Evolutionary conservation across 2,888 invertebrate species (phyloP), one percentile per base, ranked within the genome.

Genomic region (Tetranychus truncatus): DNA sequence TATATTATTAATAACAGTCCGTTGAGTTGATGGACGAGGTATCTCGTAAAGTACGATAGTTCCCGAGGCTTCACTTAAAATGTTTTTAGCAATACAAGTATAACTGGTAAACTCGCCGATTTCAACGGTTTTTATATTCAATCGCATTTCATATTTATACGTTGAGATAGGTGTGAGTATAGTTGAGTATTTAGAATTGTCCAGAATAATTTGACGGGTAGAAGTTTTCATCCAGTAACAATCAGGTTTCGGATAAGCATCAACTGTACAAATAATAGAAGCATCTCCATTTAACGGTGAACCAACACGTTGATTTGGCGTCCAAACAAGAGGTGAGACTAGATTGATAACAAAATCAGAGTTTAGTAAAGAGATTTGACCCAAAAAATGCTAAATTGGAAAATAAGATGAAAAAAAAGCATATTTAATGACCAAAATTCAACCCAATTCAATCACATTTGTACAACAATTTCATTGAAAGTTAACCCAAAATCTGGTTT

Each of bases 301-400:
- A 1, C 93, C 92, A 78, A 93, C 92, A n/a, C 15, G 20, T 24
- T 34, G 18, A 5, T 92, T 93, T 75, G 92, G 92, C 78, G 93
- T 92, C 90, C 91, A 92, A 82, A 93, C 92, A 91, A 92, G 91
- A 74, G 93, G 93, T 0, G 91, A 90, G 85, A 93, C 93, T 93
- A 66, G 66, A 34, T 18, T 24, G 21, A 8, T 55, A 9, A 55
- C 8, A 55, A 15, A 15, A 55, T 15, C 7, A 55, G 6, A 55
- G 55, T 1, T 9, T 18, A 24, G 6, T 18, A 69, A n/a, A 20
- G 20, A 66, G 44, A 74, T 65, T 74, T 66, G 66, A 6, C 15
- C 44, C 34, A 34, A 34, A 34, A 34, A 34, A 34, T 34, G 5
- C 3, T 34, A 5, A 34, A 73, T 34, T 24, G 24, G 5, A 45